A percentile compares a stretch with the other conserved stretches of the same genome.
phyloP scores from a whole-genome alignment of 2,113 vertebrate genomes.

The Corydoras sp. region DNA sequence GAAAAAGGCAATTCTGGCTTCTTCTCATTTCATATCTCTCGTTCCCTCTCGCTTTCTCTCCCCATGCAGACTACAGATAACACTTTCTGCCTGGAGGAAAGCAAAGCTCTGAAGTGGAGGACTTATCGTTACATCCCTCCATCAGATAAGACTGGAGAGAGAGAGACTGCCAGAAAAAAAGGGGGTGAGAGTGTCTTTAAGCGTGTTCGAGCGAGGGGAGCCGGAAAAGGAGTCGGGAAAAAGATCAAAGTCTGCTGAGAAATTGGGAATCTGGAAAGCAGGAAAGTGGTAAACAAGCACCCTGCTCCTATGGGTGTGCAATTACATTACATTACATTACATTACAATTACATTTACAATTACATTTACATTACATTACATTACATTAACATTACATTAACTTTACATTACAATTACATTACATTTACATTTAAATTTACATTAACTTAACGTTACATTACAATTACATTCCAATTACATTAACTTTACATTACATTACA shows the following conservation, averaged over 20 bases:
- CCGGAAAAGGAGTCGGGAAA: conserved; percentile 7
- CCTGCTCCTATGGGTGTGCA: too few species aligned
- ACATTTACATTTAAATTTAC: too few species aligned
- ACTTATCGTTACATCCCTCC: conserved; percentile 36
- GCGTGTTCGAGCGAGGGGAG: too few species aligned
- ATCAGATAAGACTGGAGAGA: conserved; percentile 36
- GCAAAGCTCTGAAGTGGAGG: conserved; percentile 34
- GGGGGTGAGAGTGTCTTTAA: background rate
- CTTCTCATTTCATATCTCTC: conserved; percentile 5
- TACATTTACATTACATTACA: too few species aligned
- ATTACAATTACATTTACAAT: too few species aligned
- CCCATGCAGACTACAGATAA: conserved; percentile 33
- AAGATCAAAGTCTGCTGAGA: conserved; percentile 9
- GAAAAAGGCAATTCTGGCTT: conserved; percentile 23
- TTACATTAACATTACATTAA: too few species aligned
- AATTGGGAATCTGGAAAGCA: background rate
- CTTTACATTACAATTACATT: too few species aligned
- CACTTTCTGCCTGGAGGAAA: conserved; percentile 31
- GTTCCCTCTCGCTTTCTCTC: conserved; percentile 1
- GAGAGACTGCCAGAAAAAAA: background rate
- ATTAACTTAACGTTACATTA: too few species aligned
- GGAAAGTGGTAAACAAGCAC: conserved; percentile 19
- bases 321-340: too few species aligned
- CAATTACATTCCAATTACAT: too few species aligned
- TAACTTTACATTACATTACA: too few species aligned